Conservation (phyloP, 2,888 invertebrate genomes). For the Drosophila pseudotalamancana region DNA sequence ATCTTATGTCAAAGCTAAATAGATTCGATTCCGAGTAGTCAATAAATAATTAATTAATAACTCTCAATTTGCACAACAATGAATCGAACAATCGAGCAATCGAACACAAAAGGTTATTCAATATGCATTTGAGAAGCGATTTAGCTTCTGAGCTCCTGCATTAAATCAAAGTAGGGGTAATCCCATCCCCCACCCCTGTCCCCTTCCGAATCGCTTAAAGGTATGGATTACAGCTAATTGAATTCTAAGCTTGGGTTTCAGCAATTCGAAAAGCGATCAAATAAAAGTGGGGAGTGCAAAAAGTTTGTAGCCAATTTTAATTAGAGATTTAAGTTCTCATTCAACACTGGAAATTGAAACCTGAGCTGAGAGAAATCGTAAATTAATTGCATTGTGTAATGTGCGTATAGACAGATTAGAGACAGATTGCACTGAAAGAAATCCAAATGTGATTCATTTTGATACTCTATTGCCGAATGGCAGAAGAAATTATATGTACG, state of each 20-base stretch:
- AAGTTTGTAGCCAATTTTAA: slow-evolving; percentile 8
- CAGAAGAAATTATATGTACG: no score
- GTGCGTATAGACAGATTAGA: neutral
- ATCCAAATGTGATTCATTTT: neutral
- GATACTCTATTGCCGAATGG: no score
- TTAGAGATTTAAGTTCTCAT: slow-evolving; percentile 1
- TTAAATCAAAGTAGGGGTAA: neutral
- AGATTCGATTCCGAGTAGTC: no score
- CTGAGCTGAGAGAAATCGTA: neutral
- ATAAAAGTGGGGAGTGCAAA: neutral
- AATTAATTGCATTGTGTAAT: neutral
- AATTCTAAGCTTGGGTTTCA: neutral
- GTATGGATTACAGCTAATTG: slow-evolving; percentile 4
- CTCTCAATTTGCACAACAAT: no score
- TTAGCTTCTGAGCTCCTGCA: no score
- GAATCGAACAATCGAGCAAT: no score
- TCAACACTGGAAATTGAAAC: neutral
- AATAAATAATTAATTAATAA: no score
- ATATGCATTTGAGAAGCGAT: no score
- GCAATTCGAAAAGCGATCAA: neutral
- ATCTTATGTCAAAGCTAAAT: no score
- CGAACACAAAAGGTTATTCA: no score
- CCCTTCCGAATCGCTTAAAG: neutral
- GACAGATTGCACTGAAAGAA: neutral
- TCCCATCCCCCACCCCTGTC: no score